Conservation (phyloP, 2,888 invertebrate genomes). For the Nebria salina region DNA sequence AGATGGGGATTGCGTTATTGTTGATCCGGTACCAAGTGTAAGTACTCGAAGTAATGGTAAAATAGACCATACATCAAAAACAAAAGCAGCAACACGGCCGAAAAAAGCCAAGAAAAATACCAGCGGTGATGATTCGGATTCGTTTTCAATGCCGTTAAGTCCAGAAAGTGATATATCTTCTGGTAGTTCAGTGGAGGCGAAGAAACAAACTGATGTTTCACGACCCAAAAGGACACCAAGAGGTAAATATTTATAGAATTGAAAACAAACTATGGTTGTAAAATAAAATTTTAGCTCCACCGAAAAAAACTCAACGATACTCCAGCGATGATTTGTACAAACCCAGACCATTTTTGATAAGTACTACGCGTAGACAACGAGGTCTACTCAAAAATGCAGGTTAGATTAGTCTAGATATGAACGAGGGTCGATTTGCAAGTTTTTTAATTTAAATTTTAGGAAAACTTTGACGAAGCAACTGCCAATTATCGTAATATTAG, state of each 20-base stretch:
- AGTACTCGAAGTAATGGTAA: constrained; percentile 23
- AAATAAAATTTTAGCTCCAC: constrained; percentile 27
- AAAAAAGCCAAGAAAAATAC: constrained; percentile 33
- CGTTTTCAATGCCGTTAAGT: constrained; percentile 57
- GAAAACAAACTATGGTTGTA: neutral
- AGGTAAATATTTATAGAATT: neutral
- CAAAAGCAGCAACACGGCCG: constrained; percentile 4
- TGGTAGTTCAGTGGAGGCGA: constrained; percentile 28
- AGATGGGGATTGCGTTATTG: constrained; percentile 3
- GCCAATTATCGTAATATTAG: neutral
- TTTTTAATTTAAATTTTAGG: neutral
- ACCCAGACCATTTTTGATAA: constrained; percentile 70
- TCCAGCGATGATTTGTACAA: constrained; percentile 78
- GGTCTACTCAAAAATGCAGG: constrained; percentile 47
- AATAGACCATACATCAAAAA: constrained; percentile 15
- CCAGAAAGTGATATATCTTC: constrained; percentile 62
- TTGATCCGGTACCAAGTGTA: constrained; percentile 10
- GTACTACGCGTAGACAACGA: constrained; percentile 64
- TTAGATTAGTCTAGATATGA: constrained; percentile 18
- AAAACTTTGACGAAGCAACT: neutral
- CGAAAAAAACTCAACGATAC: constrained; percentile 66
- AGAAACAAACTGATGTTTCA: neutral
- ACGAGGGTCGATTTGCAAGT: neutral
- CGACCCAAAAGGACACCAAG: constrained; percentile 5
- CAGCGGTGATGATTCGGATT: neutral